Evolutionary conservation across 1,140 invertebrate genomes (phyloP), one percentile per base, ranked within the genome.

Genomic region (Scylla paramamosain): DNA sequence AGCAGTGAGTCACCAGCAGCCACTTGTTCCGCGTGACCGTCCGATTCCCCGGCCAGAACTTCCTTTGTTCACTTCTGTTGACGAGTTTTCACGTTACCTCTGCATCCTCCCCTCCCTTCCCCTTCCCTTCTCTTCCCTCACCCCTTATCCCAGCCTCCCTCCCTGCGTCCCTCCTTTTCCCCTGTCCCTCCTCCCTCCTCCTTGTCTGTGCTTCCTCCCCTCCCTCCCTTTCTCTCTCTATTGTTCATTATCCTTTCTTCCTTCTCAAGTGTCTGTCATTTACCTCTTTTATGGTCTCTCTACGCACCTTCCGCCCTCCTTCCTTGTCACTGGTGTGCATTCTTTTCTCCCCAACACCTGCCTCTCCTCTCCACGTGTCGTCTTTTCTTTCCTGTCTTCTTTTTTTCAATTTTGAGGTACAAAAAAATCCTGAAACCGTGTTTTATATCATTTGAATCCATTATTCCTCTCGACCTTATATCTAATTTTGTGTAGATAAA

Each of bases 201-300:
- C 52, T 59, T 39, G 39, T 39, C 10, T 59, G 16, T 59, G 52
- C 52, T 59, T 59, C 52, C 52, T 59, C 52, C 52, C 52, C 52
- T 59, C 16, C 39, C 39, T 59, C 10, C 52, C 52, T 3, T n/a
- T 77, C n/a, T 77, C 8, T 52, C 8, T n/a, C 67, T 77, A 77
- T 77, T 77, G 67, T 77, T 77, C 67, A 77, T 77, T 77, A 77
- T 77, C 67, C 67, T n/a, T 77, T 77, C 67, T 77, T 77, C n/a
- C 67, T 20, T 77, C 67, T 77, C 67, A 77, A 77, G 67, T 25
- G 67, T 77, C 67, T 77, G 67, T 77, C 67, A 77, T 77, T 77
- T 77, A 77, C 67, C 12, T 77, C n/a, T 77, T 77, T 77, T 77
- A 77, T 77, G 67, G 67, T 77, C 67, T 77, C 67, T 77, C 67